phyloP scores from a whole-genome alignment of 1,140 invertebrate species.

The Cotesia glomerata region DNA sequence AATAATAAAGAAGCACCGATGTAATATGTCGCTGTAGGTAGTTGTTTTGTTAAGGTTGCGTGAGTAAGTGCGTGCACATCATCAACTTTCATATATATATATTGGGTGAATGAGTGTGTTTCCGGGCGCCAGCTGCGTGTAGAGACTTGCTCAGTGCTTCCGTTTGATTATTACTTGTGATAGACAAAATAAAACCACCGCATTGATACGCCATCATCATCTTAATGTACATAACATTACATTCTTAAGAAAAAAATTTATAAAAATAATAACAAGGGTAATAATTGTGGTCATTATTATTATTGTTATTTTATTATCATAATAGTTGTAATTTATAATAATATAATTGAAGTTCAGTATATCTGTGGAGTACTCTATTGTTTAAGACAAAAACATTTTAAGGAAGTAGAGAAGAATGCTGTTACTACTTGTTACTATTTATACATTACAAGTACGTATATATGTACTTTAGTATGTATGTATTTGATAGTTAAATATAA shows the following conservation, averaged over 20 bases:
- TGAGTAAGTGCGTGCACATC: not conserved
- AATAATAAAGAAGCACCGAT: conserved; percentile 4
- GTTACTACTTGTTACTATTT: too few relatives aligned
- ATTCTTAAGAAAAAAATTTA: too few relatives aligned
- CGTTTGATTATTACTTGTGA: conserved; percentile 24
- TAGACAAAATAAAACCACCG: not conserved
- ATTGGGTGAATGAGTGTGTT: conserved; percentile 19
- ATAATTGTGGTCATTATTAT: too few relatives aligned
- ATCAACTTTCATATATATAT: conserved; percentile 3
- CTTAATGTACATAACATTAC: too few relatives aligned
- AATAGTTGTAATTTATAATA: too few relatives aligned
- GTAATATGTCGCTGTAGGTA: conserved; percentile 3
- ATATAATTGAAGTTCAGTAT: too few relatives aligned
- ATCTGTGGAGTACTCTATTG: too few relatives aligned
- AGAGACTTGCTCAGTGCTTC: conserved; percentile 9
- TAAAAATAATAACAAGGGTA: too few relatives aligned
- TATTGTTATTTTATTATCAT: too few relatives aligned
- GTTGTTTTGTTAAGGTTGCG: not conserved
- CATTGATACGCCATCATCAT: too few relatives aligned
- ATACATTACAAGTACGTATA: too few relatives aligned
- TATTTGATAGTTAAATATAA: not conserved
- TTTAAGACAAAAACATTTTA: not conserved
- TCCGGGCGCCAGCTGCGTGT: conserved; percentile 28
- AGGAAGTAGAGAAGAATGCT: not conserved
- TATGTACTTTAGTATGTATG: not conserved